These are phyloP conservation scores for mouse (Mus musculus) DNA, from an alignment of 2,113 vertebrate species.

Conservation along the genomic window DNA sequence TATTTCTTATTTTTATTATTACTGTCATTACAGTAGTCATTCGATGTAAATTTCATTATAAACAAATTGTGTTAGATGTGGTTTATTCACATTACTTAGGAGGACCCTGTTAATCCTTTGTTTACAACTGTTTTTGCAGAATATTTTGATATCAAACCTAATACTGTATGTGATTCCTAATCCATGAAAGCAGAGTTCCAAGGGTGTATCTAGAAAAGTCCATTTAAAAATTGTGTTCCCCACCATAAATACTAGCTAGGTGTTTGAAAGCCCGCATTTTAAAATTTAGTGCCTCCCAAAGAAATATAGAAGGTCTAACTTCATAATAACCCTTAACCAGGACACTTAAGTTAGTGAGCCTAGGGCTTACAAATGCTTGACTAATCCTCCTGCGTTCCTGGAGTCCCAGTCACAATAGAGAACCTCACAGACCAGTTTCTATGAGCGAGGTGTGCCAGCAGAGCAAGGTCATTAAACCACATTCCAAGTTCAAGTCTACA, in stretches of 20 bases:
- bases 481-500: constrained; percentile 3
- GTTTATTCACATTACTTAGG: not conserved
- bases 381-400: not conserved
- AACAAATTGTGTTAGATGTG: not conserved
- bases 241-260: not conserved
- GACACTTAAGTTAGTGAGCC: constrained; percentile 8
- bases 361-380: constrained; percentile 37
- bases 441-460: not conserved
- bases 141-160: not conserved
- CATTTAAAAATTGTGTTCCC: not conserved
- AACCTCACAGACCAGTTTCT: constrained; percentile 63
- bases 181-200: not conserved
- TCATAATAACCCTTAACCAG: constrained; percentile 3
- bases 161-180: not conserved
- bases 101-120: constrained; percentile 1
- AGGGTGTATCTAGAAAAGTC: not conserved
- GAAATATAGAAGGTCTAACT: constrained; percentile 6
- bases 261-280: constrained; percentile 28
- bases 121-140: not conserved
- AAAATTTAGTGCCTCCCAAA: constrained; percentile 37
- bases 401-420: not conserved
- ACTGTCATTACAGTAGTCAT: not conserved
- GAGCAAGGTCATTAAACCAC: constrained; percentile 41
- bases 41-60: not conserved
- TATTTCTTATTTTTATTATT: not conserved